Evolutionary conservation across 2,113 vertebrate genomes (phyloP).

Genomic region (Herpailurus yagouaroundi): DNA sequence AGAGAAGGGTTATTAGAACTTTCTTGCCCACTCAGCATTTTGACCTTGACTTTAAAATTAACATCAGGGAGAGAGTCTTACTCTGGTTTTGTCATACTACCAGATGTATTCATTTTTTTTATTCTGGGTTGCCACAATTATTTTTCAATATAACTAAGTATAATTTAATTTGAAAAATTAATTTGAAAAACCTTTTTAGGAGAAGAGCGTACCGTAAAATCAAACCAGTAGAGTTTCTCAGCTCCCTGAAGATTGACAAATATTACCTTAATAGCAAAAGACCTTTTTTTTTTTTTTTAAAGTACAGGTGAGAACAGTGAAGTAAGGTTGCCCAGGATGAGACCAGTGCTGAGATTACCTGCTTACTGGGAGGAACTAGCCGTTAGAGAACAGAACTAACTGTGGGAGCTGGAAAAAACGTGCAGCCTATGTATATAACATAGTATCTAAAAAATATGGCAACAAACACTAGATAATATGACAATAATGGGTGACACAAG

Average conservation of each 20-base stretch:
- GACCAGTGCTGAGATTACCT: not conserved
- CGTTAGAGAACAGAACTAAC: not conserved
- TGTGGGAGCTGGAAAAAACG: not conserved
- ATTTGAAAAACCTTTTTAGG: not conserved
- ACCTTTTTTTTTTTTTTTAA: no score
- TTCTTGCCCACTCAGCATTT: slow-evolving; percentile 63
- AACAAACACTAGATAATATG: not conserved
- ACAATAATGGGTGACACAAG: not conserved
- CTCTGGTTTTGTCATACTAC: not conserved
- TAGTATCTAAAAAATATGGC: not conserved
- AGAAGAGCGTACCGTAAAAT: not conserved
- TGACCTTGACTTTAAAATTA: slow-evolving; percentile 59
- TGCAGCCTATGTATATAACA: not conserved
- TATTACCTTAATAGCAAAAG: not conserved
- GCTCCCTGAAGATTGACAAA: not conserved
- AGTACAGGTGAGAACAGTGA: not conserved
- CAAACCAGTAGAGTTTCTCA: not conserved
- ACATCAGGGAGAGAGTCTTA: not conserved
- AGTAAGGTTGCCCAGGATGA: not conserved
- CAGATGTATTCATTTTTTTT: not conserved
- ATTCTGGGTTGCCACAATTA: not conserved
- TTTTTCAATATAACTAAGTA: not conserved
- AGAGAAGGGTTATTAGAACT: slow-evolving; percentile 16
- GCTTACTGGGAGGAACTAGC: not conserved
- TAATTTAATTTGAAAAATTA: slow-evolving; percentile 32